Base-by-base conservation (phyloP, 2,888 invertebrate genomes). In the Eubasilissa splendida region DNA sequence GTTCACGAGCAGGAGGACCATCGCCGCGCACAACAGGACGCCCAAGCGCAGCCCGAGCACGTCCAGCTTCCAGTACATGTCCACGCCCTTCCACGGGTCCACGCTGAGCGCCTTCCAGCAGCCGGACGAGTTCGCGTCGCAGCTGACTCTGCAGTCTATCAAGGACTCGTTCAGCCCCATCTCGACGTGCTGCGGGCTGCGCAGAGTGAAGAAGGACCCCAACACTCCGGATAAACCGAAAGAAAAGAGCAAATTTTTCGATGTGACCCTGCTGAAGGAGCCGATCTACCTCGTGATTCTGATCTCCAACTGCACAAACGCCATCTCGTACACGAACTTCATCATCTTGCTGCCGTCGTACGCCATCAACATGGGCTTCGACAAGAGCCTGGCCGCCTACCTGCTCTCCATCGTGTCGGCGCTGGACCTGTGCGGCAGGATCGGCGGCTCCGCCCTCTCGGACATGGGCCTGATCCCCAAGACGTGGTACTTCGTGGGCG, bases 271-370 rank as follows among this genome's bases (percentile, higher is more conserved):
- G 0, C 87, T 96, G 0, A 94, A 91, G 86, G 96, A 96, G 86
- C 96, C 96, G 0, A 91, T 96, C 73, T 96, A 96, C 86, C 89
- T 96, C 78, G 93, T 96, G 0, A 96, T 96, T 81, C 87, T 96
- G 31, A 93, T 96, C 85, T 96, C 96, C 0, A 96, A 96, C 85
- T 96, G 95, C 66, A 96, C 96, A 0, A 95, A 95, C 83, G 96
- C 96, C 0, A 95, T 96, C 74, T 95, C 96, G 81, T 96, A 96
- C 85, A 96, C 96, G 0, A 96, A 96, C 86, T 96, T 96, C 84
- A 94, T 96, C 1, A 96, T 96, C 74, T 86, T 96, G 22, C 91
- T 96, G 31, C 96, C 96, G 5, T 92, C 94, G 0, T 96, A 96
- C 86, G 96, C 96, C 0, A 87, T 92, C 7, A 91, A 92, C 50